Conservation (phyloP, 1,140 invertebrate genomes). For the Lepidurus couesii region DNA sequence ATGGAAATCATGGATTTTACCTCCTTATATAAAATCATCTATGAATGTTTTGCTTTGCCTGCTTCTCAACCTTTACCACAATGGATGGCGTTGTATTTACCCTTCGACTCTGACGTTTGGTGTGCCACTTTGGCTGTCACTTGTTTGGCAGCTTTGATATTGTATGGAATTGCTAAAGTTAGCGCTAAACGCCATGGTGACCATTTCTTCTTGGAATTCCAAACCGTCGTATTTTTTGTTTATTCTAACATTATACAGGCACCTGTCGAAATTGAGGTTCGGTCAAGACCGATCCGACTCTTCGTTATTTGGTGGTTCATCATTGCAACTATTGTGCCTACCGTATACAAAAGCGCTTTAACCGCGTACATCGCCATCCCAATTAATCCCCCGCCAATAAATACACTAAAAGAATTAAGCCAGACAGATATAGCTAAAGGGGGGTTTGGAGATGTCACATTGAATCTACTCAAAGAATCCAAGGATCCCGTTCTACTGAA, state of each 20-base stretch:
- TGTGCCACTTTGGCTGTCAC: conserved; percentile 27
- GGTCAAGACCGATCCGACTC: not conserved
- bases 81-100: conserved; percentile 24
- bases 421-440: conserved; percentile 3
- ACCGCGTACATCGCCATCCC: conserved; percentile 15
- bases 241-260: conserved; percentile 30
- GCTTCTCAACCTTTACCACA: conserved; percentile 5
- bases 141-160: conserved; percentile 21
- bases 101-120: conserved; percentile 34
- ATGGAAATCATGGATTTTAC: conserved; percentile 10
- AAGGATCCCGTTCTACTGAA: conserved; percentile 33
- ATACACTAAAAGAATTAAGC: not conserved
- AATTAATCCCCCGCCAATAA: conserved; percentile 1
- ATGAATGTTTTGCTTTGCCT: conserved; percentile 26
- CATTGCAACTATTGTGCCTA: not conserved
- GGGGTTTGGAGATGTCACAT: conserved; percentile 32
- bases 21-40: conserved; percentile 19
- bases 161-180: conserved; percentile 19
- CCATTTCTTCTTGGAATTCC: not conserved
- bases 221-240: conserved; percentile 34
- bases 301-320: conserved; percentile 28
- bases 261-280: conserved; percentile 19
- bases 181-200: conserved; percentile 27
- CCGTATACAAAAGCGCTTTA: conserved; percentile 8
- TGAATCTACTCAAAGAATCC: conserved; percentile 35